phyloP scores from a whole-genome alignment of 2,113 vertebrate species.

The Acrocephalus arundinaceus region DNA sequence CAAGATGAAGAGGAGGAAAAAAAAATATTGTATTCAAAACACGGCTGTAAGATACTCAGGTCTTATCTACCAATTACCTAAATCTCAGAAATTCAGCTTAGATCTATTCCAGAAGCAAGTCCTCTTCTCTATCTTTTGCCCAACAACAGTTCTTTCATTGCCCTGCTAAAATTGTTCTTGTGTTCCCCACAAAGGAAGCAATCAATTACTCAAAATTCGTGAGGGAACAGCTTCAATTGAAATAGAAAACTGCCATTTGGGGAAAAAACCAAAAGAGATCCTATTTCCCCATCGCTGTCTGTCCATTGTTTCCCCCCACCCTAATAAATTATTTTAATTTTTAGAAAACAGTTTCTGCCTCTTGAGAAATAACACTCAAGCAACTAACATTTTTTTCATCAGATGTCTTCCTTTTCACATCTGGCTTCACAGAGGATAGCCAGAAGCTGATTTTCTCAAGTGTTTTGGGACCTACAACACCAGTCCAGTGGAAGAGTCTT shows the following conservation, averaged over 20 bases:
- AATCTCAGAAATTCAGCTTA: not conserved
- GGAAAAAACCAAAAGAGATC: not conserved
- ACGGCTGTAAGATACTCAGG: not conserved
- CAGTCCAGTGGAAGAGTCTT: not conserved
- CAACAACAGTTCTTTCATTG: not conserved
- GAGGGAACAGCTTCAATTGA: not conserved
- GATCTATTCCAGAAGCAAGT: not conserved
- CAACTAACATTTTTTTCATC: not conserved
- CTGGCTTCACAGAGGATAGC: not conserved
- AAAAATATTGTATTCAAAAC: not conserved
- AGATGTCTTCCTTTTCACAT: not conserved
- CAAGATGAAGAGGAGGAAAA: not conserved
- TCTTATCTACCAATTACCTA: not conserved
- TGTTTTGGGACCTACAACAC: not conserved
- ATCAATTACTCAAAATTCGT: not conserved
- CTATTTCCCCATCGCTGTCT: not conserved
- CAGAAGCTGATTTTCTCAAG: not conserved
- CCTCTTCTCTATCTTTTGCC: not conserved
- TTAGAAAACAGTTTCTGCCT: not conserved
- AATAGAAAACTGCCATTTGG: not conserved
- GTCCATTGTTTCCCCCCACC: rapidly evolving
- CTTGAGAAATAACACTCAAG: not conserved
- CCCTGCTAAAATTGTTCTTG: not conserved
- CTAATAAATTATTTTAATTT: not conserved
- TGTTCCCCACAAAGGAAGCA: conserved; percentile 3